These are phyloP conservation scores for Buceros bicornis DNA, from an alignment of 2,797 vertebrate genomes.

Conservation along the genomic window DNA sequence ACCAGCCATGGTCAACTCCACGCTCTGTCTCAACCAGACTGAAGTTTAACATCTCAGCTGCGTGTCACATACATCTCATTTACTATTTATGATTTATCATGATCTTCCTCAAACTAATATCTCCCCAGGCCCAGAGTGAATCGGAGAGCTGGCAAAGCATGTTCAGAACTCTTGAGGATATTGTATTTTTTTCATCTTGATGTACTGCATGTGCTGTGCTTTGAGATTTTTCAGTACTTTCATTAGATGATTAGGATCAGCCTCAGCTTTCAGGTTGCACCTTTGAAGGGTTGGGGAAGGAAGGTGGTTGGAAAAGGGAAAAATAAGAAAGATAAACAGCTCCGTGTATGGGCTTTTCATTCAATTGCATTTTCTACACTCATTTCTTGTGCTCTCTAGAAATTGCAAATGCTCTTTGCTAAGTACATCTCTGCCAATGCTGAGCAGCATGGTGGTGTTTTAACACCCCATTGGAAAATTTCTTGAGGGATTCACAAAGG, in stretches of 20 bases:
- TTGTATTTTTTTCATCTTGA: not conserved
- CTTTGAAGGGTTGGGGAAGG: not conserved
- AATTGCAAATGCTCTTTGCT: not conserved
- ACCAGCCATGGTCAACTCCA: not conserved
- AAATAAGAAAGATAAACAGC: not conserved
- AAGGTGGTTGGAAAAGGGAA: not conserved
- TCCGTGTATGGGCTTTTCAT: not conserved
- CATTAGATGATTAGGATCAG: not conserved
- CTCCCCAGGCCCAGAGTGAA: not conserved
- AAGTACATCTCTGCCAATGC: not conserved
- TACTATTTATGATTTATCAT: not conserved
- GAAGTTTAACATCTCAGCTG: not conserved
- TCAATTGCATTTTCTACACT: not conserved
- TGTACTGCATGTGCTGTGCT: not conserved
- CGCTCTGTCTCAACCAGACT: not conserved
- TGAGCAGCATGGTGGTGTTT: not conserved
- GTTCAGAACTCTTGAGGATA: not conserved
- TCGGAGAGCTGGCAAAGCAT: rapidly evolving
- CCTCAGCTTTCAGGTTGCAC: not conserved
- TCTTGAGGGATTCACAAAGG: not conserved
- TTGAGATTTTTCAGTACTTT: not conserved
- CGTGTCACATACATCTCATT: rapidly evolving
- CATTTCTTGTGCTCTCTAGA: not conserved
- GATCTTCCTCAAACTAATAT: not conserved
- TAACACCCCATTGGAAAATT: not conserved